Evolutionary conservation across 2,888 invertebrate species (phyloP), one percentile per base, ranked within the genome.

Genomic region (Teleiodes luculella): DNA sequence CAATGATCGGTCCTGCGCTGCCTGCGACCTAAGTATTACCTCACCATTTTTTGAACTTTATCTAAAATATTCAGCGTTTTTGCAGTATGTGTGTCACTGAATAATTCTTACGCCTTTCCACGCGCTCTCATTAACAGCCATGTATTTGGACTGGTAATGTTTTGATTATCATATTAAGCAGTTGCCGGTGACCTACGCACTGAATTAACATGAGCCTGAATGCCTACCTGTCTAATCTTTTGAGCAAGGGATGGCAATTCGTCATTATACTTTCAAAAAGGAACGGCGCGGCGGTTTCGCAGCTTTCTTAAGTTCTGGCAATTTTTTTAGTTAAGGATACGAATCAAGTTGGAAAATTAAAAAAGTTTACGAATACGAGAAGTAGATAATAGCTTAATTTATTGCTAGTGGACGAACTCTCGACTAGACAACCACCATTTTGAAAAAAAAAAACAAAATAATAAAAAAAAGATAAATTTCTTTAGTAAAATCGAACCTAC

Each of bases 161-260:
- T 71, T 75, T 76, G 74, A 83, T 84, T 84, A 84, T 76, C 83
- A 83, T 83, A 81, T 74, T 78, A 82, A 80, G 74, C 67, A 24
- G 49, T n/a, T 7, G 36, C 11, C 10, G 74, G 66, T 70, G 68
- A 69, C 74, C 77, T 69, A 66, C 55, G 64, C 56, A 51, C 59
- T 11, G 62, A 74, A 80, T 80, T 78, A 75, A 72, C 74, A 74
- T 70, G 71, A 70, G 70, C 68, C 59, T 58, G 56, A 54, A 67
- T 37, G 45, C 53, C 52, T 56, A 49, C 31, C 56, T 49, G 35
- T 16, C 2, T 20, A 16, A 16, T 14, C 46, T 14, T 20, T 5
- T 16, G 46, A 31, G 14, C 3, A 16, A 16, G 2, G 30, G 30
- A 46, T 11, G 31, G 14, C n/a, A 31, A 10, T 8, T 14, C n/a